Base-by-base conservation (phyloP, 2,113 vertebrate species). In the Sinocyclocheilus maitianheensis region DNA sequence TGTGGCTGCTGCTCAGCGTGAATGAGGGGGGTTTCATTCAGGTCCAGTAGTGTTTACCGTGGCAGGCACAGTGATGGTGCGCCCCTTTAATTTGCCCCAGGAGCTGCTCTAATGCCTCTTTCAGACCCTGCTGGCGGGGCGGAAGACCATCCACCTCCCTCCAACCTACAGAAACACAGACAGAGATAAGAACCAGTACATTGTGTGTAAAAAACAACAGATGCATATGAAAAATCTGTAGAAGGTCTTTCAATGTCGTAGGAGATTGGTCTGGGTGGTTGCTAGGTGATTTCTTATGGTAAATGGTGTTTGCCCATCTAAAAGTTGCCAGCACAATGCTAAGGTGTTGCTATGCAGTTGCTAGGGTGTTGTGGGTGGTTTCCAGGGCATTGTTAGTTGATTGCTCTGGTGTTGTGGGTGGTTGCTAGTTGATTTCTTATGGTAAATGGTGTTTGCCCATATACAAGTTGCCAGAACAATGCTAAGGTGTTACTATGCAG, bases 31-130 rank as follows among this genome's bases (percentile, higher is more conserved):
- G n/a, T 58, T 72, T 84, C 48, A 84, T 84, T 72, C 82, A 71
- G 46, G 18, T 83, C 18, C 48, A 24, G 71, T 22, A 53, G 82
- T n/a, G 62, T 93, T 93, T 94, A 98, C 97, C 97, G 0, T 97
- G 97, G 89, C 96, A 98, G 48, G 94, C 86, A 2, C 96, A 97
- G 89, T 97, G 94, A 85, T 95, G 96, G 87, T 97, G 97, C 83
- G 94, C 90, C 0, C 95, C 96, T 91, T 97, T 97, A 91, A 97
- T 95, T 91, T 96, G 96, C n/a, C 91, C 90, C 34, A 97, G 94
- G 6, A 97, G 94, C 67, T 96, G 96, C 87, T 97, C 96, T 58
- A 98, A 91, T 9, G 95, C 95, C 89, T 96, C 96, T 10, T 95
- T 95, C 90, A 97, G 96, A 65, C 95, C 95, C 86, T 92, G 93